These are phyloP conservation scores for Drosophila leontia DNA, from an alignment of 1,140 invertebrate genomes.

Conservation along the genomic window DNA sequence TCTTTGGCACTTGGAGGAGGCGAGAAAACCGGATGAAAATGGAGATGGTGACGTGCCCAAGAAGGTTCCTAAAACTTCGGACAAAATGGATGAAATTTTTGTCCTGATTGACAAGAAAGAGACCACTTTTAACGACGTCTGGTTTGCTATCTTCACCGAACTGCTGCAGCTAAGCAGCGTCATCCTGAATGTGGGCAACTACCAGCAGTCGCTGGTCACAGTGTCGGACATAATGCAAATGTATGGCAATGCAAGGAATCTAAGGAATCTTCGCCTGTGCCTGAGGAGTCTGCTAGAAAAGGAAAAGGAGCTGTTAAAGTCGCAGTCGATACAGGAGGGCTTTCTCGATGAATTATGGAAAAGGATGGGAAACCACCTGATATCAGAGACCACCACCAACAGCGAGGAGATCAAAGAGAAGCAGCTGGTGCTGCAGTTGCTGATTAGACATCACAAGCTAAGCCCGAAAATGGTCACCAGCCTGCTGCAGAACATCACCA, in stretches of 20 bases:
- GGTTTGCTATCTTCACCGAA: slow-evolving; percentile 72
- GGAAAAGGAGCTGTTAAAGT: slow-evolving; percentile 28
- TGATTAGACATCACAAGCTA: slow-evolving; percentile 63
- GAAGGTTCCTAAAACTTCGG: slow-evolving; percentile 46
- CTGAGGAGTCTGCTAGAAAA: slow-evolving; percentile 42
- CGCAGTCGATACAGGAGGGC: slow-evolving; percentile 21
- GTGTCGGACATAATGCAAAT: slow-evolving; percentile 51
- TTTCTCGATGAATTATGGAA: slow-evolving; percentile 50
- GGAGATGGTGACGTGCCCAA: slow-evolving; percentile 27
- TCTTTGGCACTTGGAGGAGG: slow-evolving; percentile 54
- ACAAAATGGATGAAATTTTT: slow-evolving; percentile 61
- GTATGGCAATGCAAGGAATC: slow-evolving; percentile 58
- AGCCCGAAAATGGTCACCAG: slow-evolving; percentile 25
- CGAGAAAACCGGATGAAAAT: background rate
- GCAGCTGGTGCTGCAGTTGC: slow-evolving; percentile 54
- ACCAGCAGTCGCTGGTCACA: slow-evolving; percentile 40
- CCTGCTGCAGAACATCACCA: slow-evolving; percentile 65
- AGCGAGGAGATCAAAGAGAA: slow-evolving; percentile 66
- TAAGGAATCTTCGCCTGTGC: slow-evolving; percentile 58
- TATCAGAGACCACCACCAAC: slow-evolving; percentile 51
- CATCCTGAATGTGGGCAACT: slow-evolving; percentile 62
- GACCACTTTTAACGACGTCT: slow-evolving; percentile 62
- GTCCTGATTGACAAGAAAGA: slow-evolving; percentile 53
- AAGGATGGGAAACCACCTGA: slow-evolving; percentile 57
- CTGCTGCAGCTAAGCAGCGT: slow-evolving; percentile 49